Conservation (phyloP, 2,113 vertebrate species). For the Megaleporinus macrocephalus region DNA sequence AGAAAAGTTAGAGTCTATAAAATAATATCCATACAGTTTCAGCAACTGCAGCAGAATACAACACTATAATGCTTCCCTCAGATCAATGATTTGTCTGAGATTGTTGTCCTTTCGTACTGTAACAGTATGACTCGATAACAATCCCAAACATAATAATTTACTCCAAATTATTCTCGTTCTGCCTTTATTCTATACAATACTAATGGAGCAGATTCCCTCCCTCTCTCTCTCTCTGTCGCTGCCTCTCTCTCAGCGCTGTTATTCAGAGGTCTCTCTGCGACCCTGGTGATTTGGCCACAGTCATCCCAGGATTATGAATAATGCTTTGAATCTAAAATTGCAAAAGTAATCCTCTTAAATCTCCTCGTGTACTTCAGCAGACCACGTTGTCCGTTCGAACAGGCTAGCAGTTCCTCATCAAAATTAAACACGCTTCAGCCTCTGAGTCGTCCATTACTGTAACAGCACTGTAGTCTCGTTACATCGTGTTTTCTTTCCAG, state of each 20-base stretch:
- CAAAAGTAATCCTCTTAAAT: slow-evolving; percentile 83
- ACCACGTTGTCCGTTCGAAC: slow-evolving; percentile 73
- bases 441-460: slow-evolving; percentile 22
- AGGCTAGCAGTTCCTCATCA: slow-evolving; percentile 66
- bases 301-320: slow-evolving; percentile 81
- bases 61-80: too few relatives aligned
- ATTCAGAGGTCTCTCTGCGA: slow-evolving; percentile 68
- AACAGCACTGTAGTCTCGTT: neutral
- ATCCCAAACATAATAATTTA: too few relatives aligned
- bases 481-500: neutral
- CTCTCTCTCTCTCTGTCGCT: slow-evolving; percentile 47
- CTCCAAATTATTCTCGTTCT: too few relatives aligned
- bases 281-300: slow-evolving; percentile 72
- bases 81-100: too few relatives aligned
- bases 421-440: slow-evolving; percentile 29
- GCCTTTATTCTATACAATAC: neutral
- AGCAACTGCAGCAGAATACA: too few relatives aligned
- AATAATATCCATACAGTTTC: too few relatives aligned
- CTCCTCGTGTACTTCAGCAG: slow-evolving; percentile 77
- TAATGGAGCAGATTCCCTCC: neutral
- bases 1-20: too few relatives aligned
- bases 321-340: slow-evolving; percentile 83
- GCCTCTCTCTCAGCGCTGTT: slow-evolving; percentile 70
- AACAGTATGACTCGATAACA: too few relatives aligned
- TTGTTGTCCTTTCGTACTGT: too few relatives aligned